phyloP scores from a whole-genome alignment of 2,888 invertebrate genomes.

The Cynaeus angustus region DNA sequence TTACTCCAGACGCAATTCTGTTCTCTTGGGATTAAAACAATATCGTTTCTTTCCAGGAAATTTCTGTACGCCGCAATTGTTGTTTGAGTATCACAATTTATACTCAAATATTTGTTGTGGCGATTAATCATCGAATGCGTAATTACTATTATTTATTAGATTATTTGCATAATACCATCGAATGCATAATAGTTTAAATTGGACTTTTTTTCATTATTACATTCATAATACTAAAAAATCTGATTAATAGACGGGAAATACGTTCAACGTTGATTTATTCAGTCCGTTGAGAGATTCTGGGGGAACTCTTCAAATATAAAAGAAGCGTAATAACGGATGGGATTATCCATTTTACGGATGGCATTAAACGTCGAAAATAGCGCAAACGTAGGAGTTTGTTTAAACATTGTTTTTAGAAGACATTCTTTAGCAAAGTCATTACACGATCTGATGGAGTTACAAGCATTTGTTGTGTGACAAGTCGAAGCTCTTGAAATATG shows the following conservation, averaged over 20 bases:
- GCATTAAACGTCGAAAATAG: too few species aligned
- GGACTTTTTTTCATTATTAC: neutral
- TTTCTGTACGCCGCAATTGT: too few species aligned
- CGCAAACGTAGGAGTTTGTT: too few species aligned
- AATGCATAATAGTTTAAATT: neutral
- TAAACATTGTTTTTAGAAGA: too few species aligned
- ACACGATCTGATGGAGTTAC: constrained; percentile 12
- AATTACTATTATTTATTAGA: neutral
- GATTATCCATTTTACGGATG: too few species aligned
- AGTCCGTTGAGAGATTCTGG: neutral
- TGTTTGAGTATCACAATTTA: neutral
- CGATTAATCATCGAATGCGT: neutral
- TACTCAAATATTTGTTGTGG: neutral
- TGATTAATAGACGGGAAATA: neutral
- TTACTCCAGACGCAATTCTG: constrained; percentile 26
- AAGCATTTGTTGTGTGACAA: constrained; percentile 27
- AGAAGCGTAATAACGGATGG: too few species aligned
- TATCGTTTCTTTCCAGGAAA: neutral
- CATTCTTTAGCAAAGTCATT: neutral
- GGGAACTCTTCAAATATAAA: too few species aligned
- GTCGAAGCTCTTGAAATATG: constrained; percentile 30
- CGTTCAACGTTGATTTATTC: neutral
- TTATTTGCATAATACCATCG: neutral
- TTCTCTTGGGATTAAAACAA: neutral
- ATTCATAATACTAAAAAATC: neutral